These are phyloP conservation scores for Cichlasoma orientale DNA, from an alignment of 2,797 vertebrate genomes.

Conservation along the genomic window DNA sequence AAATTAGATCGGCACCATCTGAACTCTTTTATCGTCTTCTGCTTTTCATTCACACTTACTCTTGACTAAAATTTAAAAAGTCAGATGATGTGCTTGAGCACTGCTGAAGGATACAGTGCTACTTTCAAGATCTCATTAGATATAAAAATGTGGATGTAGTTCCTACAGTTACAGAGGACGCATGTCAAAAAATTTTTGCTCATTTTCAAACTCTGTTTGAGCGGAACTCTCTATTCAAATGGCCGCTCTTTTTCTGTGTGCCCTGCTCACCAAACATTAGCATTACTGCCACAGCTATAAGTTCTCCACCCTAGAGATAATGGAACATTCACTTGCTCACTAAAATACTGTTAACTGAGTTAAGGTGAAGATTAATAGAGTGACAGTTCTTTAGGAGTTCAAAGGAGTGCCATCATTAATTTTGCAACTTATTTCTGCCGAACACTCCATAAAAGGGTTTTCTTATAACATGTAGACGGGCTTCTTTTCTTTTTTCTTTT, in stretches of 20 bases:
- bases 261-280: too few species aligned
- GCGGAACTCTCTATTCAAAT: too few species aligned
- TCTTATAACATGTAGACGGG: too few species aligned
- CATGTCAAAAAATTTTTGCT: too few species aligned
- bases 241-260: too few species aligned
- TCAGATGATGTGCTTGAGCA: not conserved
- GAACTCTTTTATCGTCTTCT: conserved; percentile 5
- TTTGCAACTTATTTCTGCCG: too few species aligned
- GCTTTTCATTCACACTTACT: not conserved
- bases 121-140: not conserved
- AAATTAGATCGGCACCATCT: conserved; percentile 24
- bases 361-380: not conserved
- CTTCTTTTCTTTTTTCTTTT: too few species aligned
- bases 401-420: not conserved
- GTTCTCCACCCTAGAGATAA: not conserved
- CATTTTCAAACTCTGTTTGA: too few species aligned
- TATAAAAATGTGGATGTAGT: not conserved
- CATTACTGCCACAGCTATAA: not conserved
- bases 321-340: not conserved
- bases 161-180: not conserved
- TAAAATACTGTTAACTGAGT: not conserved
- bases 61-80: not conserved
- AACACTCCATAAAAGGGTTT: too few species aligned
- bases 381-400: not conserved
- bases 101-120: not conserved